These are phyloP conservation scores for Osmerus eperlanus DNA, from an alignment of 2,113 vertebrate species.

Conservation along the genomic window DNA sequence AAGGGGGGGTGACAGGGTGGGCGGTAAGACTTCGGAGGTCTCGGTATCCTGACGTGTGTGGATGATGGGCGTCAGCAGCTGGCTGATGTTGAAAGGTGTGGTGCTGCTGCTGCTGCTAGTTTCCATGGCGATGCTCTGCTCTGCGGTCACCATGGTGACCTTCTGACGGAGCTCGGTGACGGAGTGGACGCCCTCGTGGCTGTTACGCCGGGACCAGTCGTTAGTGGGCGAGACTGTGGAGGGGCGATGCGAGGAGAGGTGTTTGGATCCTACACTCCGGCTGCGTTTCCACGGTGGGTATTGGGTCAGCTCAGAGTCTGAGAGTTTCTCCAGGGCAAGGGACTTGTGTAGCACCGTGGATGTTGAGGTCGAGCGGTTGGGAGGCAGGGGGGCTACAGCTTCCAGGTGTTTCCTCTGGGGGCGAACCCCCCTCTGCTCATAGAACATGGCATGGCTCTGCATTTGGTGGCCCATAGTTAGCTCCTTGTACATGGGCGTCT, in stretches of 20 bases:
- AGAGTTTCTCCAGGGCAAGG: slow-evolving; percentile 61
- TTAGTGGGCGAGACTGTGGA: slow-evolving; percentile 69
- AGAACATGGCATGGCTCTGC: slow-evolving; percentile 37
- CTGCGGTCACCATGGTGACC: slow-evolving; percentile 2
- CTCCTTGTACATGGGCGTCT: slow-evolving; percentile 70
- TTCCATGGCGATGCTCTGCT: slow-evolving; percentile 14
- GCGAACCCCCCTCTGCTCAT: slow-evolving; percentile 46
- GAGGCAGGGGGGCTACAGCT: slow-evolving; percentile 26
- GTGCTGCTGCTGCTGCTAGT: slow-evolving; percentile 35
- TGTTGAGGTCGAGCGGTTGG: slow-evolving; percentile 41
- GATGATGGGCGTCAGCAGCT: slow-evolving; percentile 80
- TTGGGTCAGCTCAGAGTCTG: slow-evolving; percentile 64
- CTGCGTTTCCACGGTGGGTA: slow-evolving; percentile 78
- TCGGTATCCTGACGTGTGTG: slow-evolving; percentile 69
- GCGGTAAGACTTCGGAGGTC: slow-evolving; percentile 46
- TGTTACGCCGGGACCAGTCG: slow-evolving; percentile 58
- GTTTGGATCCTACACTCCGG: slow-evolving; percentile 57
- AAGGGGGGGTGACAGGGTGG: slow-evolving; percentile 58
- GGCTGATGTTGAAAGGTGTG: slow-evolving; percentile 79
- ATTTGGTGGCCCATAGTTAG: slow-evolving; percentile 47
- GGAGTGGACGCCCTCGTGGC: slow-evolving; percentile 64
- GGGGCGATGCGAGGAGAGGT: slow-evolving; percentile 61
- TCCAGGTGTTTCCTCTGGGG: slow-evolving; percentile 43
- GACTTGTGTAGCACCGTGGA: slow-evolving; percentile 60
- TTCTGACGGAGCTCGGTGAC: slow-evolving; percentile 54